phyloP scores from a whole-genome alignment of 2,797 vertebrate species.

The Lagodon rhomboides region DNA sequence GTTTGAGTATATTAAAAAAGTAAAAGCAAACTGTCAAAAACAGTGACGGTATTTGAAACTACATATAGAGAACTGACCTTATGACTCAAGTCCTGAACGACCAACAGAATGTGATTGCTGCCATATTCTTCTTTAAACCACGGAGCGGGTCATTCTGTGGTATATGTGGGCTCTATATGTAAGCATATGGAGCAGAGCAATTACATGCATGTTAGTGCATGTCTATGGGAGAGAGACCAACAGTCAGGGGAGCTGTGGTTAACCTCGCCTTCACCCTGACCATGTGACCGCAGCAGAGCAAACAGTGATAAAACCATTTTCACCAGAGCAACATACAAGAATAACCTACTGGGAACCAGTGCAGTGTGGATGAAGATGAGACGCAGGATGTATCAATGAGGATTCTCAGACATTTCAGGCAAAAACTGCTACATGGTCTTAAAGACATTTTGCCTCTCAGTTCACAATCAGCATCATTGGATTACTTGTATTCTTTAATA shows the following conservation, averaged over 20 bases:
- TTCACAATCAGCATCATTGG: not conserved
- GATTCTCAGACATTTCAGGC: not conserved
- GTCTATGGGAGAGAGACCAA: conserved; percentile 21
- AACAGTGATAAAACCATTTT: conserved; percentile 56
- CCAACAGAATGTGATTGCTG: conserved; percentile 29
- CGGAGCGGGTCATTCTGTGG: not conserved
- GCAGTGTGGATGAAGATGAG: not conserved
- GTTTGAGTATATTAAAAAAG: too few species aligned
- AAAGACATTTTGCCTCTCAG: not conserved
- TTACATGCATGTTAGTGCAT: conserved; percentile 31
- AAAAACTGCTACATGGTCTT: not conserved
- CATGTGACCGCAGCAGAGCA: conserved; percentile 67
- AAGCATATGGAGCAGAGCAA: conserved; percentile 16
- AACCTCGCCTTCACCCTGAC: conserved; percentile 61
- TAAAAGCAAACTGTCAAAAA: not conserved
- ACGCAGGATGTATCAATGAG: not conserved
- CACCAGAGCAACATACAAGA: conserved; percentile 20
- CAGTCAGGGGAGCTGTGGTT: conserved; percentile 30
- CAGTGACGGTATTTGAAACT: not conserved
- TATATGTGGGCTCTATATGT: conserved; percentile 13
- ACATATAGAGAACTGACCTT: not conserved
- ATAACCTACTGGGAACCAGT: conserved; percentile 34
- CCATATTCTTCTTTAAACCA: conserved; percentile 30
- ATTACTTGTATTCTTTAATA: not conserved
- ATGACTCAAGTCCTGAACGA: not conserved